Evolutionary conservation across 2,113 vertebrate species (phyloP).

Genomic region (Nanorana parkeri): DNA sequence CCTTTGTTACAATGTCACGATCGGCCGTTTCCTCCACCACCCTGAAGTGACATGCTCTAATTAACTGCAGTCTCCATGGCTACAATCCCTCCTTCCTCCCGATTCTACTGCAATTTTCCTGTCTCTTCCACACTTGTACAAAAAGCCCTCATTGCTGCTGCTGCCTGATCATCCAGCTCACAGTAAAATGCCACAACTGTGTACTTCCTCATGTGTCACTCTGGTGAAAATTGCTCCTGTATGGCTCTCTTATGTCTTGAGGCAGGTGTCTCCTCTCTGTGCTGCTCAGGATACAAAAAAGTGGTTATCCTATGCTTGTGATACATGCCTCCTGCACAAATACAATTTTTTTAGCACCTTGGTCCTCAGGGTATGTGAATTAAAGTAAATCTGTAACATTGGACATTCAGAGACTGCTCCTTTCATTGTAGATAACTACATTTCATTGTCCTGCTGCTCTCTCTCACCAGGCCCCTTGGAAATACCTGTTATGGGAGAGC

Average conservation of each 20-base stretch:
- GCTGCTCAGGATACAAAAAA: neutral
- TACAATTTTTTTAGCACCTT: neutral
- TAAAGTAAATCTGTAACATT: too few species aligned
- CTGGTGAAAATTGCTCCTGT: neutral
- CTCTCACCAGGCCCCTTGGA: too few species aligned
- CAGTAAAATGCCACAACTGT: neutral
- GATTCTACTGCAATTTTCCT: conserved; percentile 15
- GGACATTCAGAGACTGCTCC: too few species aligned
- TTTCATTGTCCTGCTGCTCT: too few species aligned
- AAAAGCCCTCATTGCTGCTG: neutral
- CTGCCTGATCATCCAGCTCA: neutral
- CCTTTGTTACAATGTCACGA: neutral
- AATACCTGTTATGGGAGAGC: too few species aligned
- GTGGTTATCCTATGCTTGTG: neutral
- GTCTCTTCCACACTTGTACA: neutral
- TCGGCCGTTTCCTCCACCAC: conserved; percentile 15
- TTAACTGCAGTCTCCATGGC: conserved; percentile 45
- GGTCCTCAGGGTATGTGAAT: too few species aligned
- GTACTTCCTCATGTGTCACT: neutral
- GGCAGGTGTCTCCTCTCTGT: neutral
- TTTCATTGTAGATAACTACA: too few species aligned
- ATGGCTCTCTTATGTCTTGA: neutral
- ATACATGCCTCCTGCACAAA: neutral
- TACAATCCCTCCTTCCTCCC: conserved; percentile 35
- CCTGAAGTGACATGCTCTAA: conserved; percentile 39